Evolutionary conservation across 2,888 invertebrate genomes (phyloP).

Genomic region (Cheilosia variabilis): DNA sequence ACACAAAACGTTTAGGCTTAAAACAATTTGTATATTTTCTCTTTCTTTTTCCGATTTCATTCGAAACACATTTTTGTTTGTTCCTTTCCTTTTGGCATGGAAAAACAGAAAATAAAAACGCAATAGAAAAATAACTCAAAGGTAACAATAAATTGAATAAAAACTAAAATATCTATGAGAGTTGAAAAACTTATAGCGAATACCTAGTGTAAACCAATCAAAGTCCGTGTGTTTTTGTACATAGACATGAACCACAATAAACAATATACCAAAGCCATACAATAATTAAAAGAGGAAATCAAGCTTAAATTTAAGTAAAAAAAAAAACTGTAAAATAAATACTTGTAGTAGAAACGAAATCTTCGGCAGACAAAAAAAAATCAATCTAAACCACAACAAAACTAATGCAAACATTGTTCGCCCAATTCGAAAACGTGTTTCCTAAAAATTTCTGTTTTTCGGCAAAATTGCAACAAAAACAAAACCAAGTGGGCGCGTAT

Average conservation of each 20-base stretch:
- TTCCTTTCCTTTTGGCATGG: conserved; percentile 43
- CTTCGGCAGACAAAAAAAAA: conserved; percentile 29
- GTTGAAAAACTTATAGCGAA: conserved; percentile 48
- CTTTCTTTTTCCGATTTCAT: conserved; percentile 35
- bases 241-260: conserved; percentile 78
- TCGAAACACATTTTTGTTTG: conserved; percentile 13
- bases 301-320: conserved; percentile 55
- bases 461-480: conserved; percentile 4
- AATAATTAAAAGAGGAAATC: conserved; percentile 68
- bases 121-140: conserved; percentile 76
- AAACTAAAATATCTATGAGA: conserved; percentile 69
- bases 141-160: conserved; percentile 77
- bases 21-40: conserved; percentile 41
- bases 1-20: conserved; percentile 57
- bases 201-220: conserved; percentile 76
- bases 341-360: conserved; percentile 45
- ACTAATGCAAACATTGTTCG: conserved; percentile 39
- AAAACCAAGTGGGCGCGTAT: conserved; percentile 24
- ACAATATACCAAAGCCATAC: conserved; percentile 81
- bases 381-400: conserved; percentile 40
- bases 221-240: conserved; percentile 78
- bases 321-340: conserved; percentile 56
- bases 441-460: conserved; percentile 4
- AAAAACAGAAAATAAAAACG: conserved; percentile 47
- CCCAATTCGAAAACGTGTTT: background rate